Evolutionary conservation across 2,888 invertebrate genomes (phyloP), one percentile per base, ranked within the genome.

Genomic region (Harpagoxenus sublaevis): DNA sequence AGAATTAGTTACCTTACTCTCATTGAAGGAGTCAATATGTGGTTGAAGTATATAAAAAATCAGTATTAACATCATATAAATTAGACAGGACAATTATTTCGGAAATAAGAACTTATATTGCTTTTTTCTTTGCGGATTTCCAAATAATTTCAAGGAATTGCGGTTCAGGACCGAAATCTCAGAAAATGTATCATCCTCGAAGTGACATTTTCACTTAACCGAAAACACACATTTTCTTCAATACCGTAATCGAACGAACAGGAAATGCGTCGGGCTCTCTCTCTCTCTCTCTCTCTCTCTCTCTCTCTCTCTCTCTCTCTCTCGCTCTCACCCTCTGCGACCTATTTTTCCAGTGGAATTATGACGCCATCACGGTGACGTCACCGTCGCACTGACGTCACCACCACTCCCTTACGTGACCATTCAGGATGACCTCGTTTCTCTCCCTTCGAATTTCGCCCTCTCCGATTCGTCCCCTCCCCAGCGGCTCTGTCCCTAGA

Each of bases 341-440:
- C 85, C 78, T 74, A 87, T 83, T 87, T 86, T 83, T 70, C 79
- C 85, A 60, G 9, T 87, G 71, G 53, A 84, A 86, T 89, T 89
- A 89, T 93, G 92, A 92, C 93, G 92, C 86, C 70, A 83, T 75
- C 85, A 78, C 86, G 84, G 88, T 93, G 93, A 93, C 93, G 93
- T 93, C 93, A 93, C 89, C 85, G 86, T 75, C 85, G 82, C 83
- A 86, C 91, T 91, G 91, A 92, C 93, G 93, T 93, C 93, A 93
- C 92, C 83, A 84, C 82, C 87, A 85, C 86, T 86, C 88, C 90
- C 88, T 92, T 88, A 91, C 92, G 92, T 90, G 87, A 91, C 93
- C 93, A 93, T 93, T 93, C 90, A 93, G 90, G 84, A 87, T 87
- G 88, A 90, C 91, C 90, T 84, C 84, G 87, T 87, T 89, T 89